Base-by-base conservation (phyloP, 2,888 invertebrate species). In the Drosophila fungiperda region DNA sequence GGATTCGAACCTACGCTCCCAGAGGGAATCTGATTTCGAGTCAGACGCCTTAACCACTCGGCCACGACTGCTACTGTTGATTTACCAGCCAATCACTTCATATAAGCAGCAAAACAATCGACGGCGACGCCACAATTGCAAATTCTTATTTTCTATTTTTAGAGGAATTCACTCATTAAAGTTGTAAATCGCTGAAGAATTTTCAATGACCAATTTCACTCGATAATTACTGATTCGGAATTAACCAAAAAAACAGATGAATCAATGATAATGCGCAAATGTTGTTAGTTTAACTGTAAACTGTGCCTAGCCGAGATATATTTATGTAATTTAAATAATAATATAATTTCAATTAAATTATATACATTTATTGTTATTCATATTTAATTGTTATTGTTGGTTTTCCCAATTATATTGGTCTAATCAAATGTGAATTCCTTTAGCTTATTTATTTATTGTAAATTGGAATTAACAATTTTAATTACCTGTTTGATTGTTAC, bases 1-100 rank as follows among this genome's bases (percentile, higher is more conserved):
- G 96, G 96, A 96, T 95, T 96, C 96, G 96, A 96, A 96, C 96
- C 96, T 96, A 96, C 96, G 96, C 96, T 96, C 96, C 96, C 96
- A 96, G 95, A 96, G 96, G 96, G 96, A 96, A 96, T 93, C 93
- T 93, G 93, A 93, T 93, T 93, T 93, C 92, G 91, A 93, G 93
- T 93, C 93, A 93, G 93, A 93, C 92, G 93, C 93, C 93, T 93
- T 93, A 93, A 93, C 93, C 93, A 90, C 93, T 93, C 93, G 93
- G 93, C 93, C 93, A 93, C 93, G 93, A 92, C 93, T 92, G 93
- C 93, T 77, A 11, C 45, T 23, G 0, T 1, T 3, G 9, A 11
- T 3, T 0, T 0, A 1, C 0, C 1, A 2, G 40, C 29, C 29
- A n/a, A 57, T 50, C 11, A 11, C 8, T 4, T 1, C 0, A 9